phyloP scores from a whole-genome alignment of 2,888 invertebrate genomes.

The Limenitis camilla region DNA sequence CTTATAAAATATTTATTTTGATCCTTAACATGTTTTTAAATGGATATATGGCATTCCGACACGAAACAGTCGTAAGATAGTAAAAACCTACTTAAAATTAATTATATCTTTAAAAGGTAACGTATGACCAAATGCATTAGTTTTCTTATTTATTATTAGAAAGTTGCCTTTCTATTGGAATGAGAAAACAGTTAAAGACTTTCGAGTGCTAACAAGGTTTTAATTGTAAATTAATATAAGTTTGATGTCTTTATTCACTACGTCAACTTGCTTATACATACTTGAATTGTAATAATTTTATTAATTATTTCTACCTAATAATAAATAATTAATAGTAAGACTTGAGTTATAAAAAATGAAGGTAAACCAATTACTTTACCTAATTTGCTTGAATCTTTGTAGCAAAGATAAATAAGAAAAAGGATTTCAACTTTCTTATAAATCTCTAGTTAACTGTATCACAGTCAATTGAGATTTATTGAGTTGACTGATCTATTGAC shows the following conservation, averaged over 20 bases:
- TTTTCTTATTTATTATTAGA: slow-evolving; percentile 24
- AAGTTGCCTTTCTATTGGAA: slow-evolving; percentile 24
- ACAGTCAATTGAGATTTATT: too few relatives aligned
- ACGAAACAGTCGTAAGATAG: slow-evolving; percentile 12
- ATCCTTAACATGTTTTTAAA: slow-evolving; percentile 2
- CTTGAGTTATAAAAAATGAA: too few relatives aligned
- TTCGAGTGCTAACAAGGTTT: slow-evolving; percentile 24
- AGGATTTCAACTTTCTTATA: too few relatives aligned
- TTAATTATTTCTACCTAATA: too few relatives aligned
- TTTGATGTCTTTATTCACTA: slow-evolving; percentile 6
- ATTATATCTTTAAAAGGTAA: slow-evolving; percentile 9
- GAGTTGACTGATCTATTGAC: too few relatives aligned
- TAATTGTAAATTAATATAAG: slow-evolving; percentile 22
- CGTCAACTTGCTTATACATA: not conserved
- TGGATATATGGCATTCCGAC: slow-evolving; percentile 17
- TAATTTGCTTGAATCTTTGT: too few relatives aligned
- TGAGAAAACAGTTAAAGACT: slow-evolving; percentile 21
- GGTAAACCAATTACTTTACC: too few relatives aligned
- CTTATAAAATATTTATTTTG: slow-evolving; percentile 5
- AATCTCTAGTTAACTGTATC: too few relatives aligned
- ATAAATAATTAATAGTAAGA: too few relatives aligned
- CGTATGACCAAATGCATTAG: slow-evolving; percentile 10
- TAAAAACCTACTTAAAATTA: slow-evolving; percentile 9
- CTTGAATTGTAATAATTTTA: too few relatives aligned
- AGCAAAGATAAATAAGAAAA: too few relatives aligned